Percentiles rank a stretch among this genome's conserved stretches.
phyloP scores from a whole-genome alignment of 2,888 invertebrate species.

The Sarcophaga subvicina region DNA sequence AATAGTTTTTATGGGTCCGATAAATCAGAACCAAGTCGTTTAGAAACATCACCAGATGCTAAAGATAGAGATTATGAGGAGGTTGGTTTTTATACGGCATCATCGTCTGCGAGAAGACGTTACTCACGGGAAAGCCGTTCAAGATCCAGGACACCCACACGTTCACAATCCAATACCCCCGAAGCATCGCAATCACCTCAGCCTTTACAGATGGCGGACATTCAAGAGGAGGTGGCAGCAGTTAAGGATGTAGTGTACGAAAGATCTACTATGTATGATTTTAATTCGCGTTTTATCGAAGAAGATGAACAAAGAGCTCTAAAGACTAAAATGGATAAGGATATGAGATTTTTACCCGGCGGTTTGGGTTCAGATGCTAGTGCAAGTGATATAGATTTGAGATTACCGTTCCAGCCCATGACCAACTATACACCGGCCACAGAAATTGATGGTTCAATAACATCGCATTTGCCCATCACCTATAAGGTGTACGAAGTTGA shows the following conservation, averaged over 20 bases:
- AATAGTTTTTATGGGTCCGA: slow-evolving; percentile 45
- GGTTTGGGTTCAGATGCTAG: slow-evolving; percentile 45
- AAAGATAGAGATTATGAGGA: slow-evolving; percentile 43
- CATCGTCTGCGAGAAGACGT: slow-evolving; percentile 54
- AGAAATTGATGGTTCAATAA: slow-evolving; percentile 92
- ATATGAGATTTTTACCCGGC: slow-evolving; percentile 73
- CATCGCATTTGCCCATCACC: slow-evolving; percentile 88
- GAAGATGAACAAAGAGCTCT: slow-evolving; percentile 71
- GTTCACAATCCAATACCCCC: slow-evolving; percentile 70
- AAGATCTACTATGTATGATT: slow-evolving; percentile 79
- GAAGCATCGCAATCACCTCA: slow-evolving; percentile 76
- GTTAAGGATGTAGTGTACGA: slow-evolving; percentile 72
- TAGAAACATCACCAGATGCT: slow-evolving; percentile 35
- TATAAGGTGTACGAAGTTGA: slow-evolving; percentile 86
- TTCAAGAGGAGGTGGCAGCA: not conserved
- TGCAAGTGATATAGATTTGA: slow-evolving; percentile 88
- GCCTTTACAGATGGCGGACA: slow-evolving; percentile 22
- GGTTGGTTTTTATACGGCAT: slow-evolving; percentile 44
- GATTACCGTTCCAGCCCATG: slow-evolving; percentile 90
- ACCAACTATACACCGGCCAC: slow-evolving; percentile 92
- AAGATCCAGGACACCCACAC: slow-evolving; percentile 75
- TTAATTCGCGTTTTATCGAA: slow-evolving; percentile 69
- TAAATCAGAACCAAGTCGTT: slow-evolving; percentile 27
- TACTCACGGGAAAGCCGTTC: slow-evolving; percentile 72
- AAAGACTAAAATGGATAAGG: slow-evolving; percentile 74